Evolutionary conservation across 1,140 invertebrate genomes (phyloP), one percentile per base, ranked within the genome.

Genomic region (Drosophila sproati): DNA sequence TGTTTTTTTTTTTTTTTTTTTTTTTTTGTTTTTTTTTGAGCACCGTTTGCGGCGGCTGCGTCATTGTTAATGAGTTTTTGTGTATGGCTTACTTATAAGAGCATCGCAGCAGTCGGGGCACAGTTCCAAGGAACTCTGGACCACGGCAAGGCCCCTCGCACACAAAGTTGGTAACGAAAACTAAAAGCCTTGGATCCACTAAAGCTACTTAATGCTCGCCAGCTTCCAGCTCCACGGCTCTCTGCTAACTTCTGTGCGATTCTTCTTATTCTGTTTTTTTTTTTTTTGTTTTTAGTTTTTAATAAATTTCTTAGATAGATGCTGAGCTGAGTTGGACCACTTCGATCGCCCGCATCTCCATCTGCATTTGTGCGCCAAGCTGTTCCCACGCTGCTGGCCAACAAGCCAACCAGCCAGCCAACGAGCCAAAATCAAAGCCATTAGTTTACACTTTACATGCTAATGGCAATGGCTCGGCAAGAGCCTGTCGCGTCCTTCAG

Each of bases 51-150:
- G 43, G 52, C 54, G 39, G 55, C 61, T 66, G 61, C 80, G 76
- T 86, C 75, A 78, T 88, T 91, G 82, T 91, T 91, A 91, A 91
- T 91, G 89, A 91, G 89, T 91, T 91, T 91, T 91, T 78, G 80
- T 87, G 87, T 91, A 91, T 90, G 86, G 86, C 82, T 89, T 86
- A 89, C 79, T 90, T 90, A 90, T 79, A 63, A 73, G 74, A 55
- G 52, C 54, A 64, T 47, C 51, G 45, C 54, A 57, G 34, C 35
- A 34, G 12, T 32, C 10, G 8, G 29, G 61, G 73, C 78, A 77
- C 80, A 83, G 77, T 87, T 88, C 85, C 83, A 89, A 83, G 80
- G 83, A 88, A 88, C 83, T 88, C 67, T 70, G 50, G 59, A 47
- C 68, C 12, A 45, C 48, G 48, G 48, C 59, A 64, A 5, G 63